These are phyloP conservation scores for Progne subis DNA, from an alignment of 2,113 vertebrate genomes.

Conservation along the genomic window DNA sequence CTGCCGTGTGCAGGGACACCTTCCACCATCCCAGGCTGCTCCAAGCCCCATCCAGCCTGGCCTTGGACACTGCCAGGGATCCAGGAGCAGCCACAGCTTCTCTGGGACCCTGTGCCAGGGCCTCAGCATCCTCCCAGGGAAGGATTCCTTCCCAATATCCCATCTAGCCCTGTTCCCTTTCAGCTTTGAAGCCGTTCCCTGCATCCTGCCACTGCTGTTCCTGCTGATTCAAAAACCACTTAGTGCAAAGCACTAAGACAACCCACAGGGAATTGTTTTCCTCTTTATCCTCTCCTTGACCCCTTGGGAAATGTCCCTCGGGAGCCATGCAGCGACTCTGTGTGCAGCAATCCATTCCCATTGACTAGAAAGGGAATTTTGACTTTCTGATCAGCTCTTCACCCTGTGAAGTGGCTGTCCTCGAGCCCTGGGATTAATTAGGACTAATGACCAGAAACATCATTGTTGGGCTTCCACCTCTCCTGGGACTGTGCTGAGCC, in stretches of 20 bases:
- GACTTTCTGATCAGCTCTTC: neutral
- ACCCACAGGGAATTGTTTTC: neutral
- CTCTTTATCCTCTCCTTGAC: neutral
- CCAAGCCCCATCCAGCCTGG: rapidly evolving
- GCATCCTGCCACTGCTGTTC: neutral
- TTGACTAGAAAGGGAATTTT: neutral
- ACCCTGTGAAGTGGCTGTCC: neutral
- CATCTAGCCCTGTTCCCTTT: rapidly evolving
- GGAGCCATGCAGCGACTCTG: neutral
- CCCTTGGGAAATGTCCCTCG: neutral
- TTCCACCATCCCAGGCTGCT: rapidly evolving
- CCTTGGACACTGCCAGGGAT: neutral
- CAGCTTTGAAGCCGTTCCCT: neutral
- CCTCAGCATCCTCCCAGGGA: neutral
- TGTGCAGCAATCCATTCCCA: neutral
- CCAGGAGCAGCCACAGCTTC: neutral
- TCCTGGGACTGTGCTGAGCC: neutral
- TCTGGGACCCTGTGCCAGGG: neutral
- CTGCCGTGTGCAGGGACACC: neutral
- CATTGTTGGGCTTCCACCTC: neutral
- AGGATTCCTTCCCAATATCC: neutral
- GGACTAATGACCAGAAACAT: neutral
- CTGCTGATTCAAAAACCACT: neutral
- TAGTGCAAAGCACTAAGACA: neutral
- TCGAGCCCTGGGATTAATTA: neutral